These are phyloP conservation scores for Phortica variegata DNA, from an alignment of 1,140 invertebrate species.

Conservation along the genomic window DNA sequence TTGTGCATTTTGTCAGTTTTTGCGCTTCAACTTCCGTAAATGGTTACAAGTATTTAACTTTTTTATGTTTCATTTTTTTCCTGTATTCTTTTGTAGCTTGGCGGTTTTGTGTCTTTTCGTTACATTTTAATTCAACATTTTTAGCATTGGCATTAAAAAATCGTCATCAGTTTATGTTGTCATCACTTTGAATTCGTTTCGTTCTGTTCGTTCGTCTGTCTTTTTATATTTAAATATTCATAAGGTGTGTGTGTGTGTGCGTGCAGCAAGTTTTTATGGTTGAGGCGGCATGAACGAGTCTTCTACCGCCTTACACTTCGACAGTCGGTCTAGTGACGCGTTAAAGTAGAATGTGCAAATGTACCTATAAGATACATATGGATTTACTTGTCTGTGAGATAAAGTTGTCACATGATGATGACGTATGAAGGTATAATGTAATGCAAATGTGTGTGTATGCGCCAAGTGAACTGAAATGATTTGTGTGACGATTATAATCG, in stretches of 20 bases:
- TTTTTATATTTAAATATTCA: constrained; percentile 45
- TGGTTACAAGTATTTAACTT: constrained; percentile 48
- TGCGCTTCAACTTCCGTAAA: constrained; percentile 40
- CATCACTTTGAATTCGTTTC: constrained; percentile 47
- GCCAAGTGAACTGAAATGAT: no score
- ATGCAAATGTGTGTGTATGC: no score
- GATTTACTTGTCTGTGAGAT: no score
- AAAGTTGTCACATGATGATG: no score
- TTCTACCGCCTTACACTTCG: no score
- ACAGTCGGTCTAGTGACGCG: no score
- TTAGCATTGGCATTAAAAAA: constrained; percentile 50
- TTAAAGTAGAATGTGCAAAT: no score
- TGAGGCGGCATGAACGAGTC: no score
- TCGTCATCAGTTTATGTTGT: constrained; percentile 53
- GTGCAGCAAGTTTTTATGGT: constrained; percentile 44
- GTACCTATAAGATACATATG: no score
- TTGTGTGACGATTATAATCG: no score
- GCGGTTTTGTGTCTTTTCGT: constrained; percentile 10
- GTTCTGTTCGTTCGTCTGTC: constrained; percentile 16
- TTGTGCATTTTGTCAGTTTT: constrained; percentile 13
- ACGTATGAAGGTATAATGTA: no score
- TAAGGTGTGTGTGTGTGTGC: constrained; percentile 45
- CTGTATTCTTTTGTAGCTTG: constrained; percentile 11
- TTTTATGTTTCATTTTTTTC: constrained; percentile 34
- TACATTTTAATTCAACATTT: constrained; percentile 32